These are phyloP conservation scores for Thamnaconus septentrionalis DNA, from an alignment of 2,113 vertebrate genomes.

Conservation along the genomic window DNA sequence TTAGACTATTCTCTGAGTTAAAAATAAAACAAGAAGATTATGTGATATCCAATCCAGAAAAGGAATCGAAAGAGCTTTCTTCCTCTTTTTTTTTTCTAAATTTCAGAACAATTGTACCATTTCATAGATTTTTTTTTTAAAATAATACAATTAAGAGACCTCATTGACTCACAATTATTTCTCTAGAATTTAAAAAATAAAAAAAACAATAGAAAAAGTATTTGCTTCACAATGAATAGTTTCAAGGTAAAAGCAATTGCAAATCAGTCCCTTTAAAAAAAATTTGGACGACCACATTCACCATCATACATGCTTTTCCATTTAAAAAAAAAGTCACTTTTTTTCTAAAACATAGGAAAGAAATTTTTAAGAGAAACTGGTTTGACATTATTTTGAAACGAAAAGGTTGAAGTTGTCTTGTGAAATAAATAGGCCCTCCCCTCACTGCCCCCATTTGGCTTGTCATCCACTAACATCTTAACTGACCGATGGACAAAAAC, in stretches of 20 bases:
- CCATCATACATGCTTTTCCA: slow-evolving; percentile 18
- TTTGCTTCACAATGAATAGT: slow-evolving; percentile 34
- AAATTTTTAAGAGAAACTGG: slow-evolving; percentile 14
- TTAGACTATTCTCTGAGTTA: slow-evolving; percentile 16
- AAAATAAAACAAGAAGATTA: slow-evolving; percentile 21
- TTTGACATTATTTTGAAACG: slow-evolving; percentile 30
- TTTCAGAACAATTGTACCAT: background rate
- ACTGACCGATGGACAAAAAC: slow-evolving; percentile 41
- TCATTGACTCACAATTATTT: slow-evolving; percentile 8
- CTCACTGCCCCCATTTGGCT: slow-evolving; percentile 58
- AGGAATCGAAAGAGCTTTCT: slow-evolving; percentile 14
- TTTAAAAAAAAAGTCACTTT: slow-evolving; percentile 19
- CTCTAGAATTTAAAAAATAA: slow-evolving; percentile 22
- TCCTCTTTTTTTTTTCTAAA: slow-evolving; percentile 18
- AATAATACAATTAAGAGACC: slow-evolving; percentile 12
- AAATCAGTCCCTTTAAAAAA: slow-evolving; percentile 42
- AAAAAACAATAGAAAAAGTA: slow-evolving; percentile 20
- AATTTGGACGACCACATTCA: slow-evolving; percentile 6
- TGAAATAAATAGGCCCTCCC: slow-evolving; percentile 73
- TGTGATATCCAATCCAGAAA: slow-evolving; percentile 33
- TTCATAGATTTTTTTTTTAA: background rate
- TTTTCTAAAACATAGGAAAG: background rate
- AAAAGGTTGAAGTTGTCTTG: slow-evolving; percentile 42
- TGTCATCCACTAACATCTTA: slow-evolving; percentile 46
- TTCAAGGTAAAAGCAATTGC: slow-evolving; percentile 46